Evolutionary conservation across 2,113 vertebrate species (phyloP), one percentile per base, ranked within the genome.

Genomic region (Empidonax alnorum): DNA sequence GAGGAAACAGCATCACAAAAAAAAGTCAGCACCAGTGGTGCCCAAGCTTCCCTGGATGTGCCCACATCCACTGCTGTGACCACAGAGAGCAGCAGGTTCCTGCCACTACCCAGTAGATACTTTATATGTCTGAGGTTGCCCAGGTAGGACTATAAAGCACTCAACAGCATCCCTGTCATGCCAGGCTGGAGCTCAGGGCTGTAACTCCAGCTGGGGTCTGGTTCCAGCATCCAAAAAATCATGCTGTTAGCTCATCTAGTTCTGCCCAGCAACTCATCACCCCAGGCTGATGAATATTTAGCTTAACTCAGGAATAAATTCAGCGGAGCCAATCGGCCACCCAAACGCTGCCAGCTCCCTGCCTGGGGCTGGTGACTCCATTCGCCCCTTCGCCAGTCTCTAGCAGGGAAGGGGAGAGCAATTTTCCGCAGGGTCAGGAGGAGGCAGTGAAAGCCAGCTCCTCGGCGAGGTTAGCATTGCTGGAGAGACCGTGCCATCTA

Each of bases 401-500:
- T 63, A 5, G 49, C 44, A 6, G 58, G 28, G 76, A 53, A 86
- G 4, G 8, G 35, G 39, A 72, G 18, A 55, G 59, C 35, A 8
- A 4, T 28, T 44, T 77, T 67, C 22, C 1, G 0, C 62, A 19
- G 53, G 58, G 42, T 27, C 41, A 17, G 52, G 58, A 55, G 71
- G 30, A 65, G 72, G 49, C 41, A 13, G 53, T 33, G 25, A 52
- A 42, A 80, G 41, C 53, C 33, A 1, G 9, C 27, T 62, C 16
- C 46, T 22, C 17, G 9, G 42, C 5, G 13, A 41, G 41, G 44
- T 4, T 41, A 85, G 78, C 90, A 95, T 97, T 82, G 86, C 79
- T 97, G 92, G 95, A 58, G 78, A 86, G 77, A 93, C 44, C 49
- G 2, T 94, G 95, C 97, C 97, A 97, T 33, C 97, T 97, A 96